These are phyloP conservation scores for Hippocampus barbouri DNA, from an alignment of 2,113 vertebrate genomes.

Conservation along the genomic window DNA sequence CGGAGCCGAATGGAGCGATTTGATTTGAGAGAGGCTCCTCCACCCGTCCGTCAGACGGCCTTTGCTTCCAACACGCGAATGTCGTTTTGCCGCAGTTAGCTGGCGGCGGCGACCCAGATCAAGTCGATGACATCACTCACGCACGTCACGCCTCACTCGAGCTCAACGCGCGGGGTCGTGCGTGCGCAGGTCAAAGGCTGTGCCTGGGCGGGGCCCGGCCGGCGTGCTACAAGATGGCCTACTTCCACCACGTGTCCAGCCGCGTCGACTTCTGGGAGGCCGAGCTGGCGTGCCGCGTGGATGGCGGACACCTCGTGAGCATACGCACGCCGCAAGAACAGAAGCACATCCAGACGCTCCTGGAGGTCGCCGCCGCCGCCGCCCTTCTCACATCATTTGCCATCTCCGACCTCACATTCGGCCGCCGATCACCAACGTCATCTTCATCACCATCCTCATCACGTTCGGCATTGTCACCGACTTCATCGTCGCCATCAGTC, in stretches of 20 bases:
- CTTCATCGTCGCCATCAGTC: neutral
- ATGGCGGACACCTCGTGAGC: slow-evolving; percentile 82
- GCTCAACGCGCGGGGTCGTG: too few species aligned
- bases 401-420: too few species aligned
- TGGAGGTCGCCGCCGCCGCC: slow-evolving; percentile 34
- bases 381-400: neutral
- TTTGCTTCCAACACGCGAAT: too few species aligned
- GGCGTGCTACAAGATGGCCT: slow-evolving; percentile 92
- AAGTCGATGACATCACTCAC: too few species aligned
- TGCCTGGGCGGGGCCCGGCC: slow-evolving; percentile 75
- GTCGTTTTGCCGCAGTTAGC: too few species aligned
- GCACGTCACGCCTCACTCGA: too few species aligned
- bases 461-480: neutral
- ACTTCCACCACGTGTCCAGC: slow-evolving; percentile 89
- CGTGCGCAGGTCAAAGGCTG: slow-evolving; percentile 83
- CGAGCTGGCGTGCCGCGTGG: slow-evolving; percentile 80
- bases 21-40: too few species aligned
- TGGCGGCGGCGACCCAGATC: too few species aligned
- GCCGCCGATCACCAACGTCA: too few species aligned
- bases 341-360: slow-evolving; percentile 80
- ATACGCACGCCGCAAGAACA: slow-evolving; percentile 82
- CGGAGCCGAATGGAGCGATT: too few species aligned
- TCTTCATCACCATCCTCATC: neutral
- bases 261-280: slow-evolving; percentile 89
- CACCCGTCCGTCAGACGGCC: too few species aligned